Conservation (phyloP, 2,113 vertebrate genomes). For the Eclectus roratus region DNA sequence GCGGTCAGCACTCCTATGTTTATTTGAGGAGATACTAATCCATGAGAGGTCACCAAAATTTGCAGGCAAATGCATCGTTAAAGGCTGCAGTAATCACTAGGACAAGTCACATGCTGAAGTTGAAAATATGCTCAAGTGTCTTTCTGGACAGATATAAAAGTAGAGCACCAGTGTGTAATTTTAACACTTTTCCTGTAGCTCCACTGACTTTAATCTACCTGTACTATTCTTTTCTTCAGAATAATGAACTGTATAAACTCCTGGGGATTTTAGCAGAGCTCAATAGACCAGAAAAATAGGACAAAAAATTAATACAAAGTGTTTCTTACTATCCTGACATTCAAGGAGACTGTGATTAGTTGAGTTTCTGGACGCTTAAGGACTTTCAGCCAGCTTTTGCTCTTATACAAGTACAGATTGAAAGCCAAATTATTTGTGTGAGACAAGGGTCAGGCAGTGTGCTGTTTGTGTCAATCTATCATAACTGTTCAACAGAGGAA, state of each 20-base stretch:
- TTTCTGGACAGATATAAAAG: not conserved
- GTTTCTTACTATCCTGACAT: slow-evolving; percentile 1
- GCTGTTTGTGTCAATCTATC: not conserved
- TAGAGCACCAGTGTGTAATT: not conserved
- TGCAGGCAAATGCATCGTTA: not conserved
- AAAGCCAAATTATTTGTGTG: not conserved
- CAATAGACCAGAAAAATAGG: slow-evolving; percentile 32
- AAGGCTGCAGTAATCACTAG: not conserved
- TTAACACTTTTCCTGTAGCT: not conserved
- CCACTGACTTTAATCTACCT: slow-evolving; percentile 4
- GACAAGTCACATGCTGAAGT: not conserved
- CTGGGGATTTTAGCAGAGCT: slow-evolving; percentile 2
- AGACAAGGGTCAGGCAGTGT: not conserved
- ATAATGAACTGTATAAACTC: slow-evolving; percentile 26
- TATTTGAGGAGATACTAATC: not conserved
- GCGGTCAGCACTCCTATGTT: not conserved
- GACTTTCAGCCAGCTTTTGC: not conserved
- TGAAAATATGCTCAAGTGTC: not conserved
- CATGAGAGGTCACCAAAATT: not conserved
- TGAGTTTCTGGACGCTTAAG: not conserved
- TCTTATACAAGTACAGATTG: not conserved
- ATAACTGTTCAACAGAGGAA: not conserved
- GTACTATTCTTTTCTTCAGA: slow-evolving; percentile 6
- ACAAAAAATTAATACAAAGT: slow-evolving; percentile 14
- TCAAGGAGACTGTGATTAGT: not conserved